phyloP scores from a whole-genome alignment of 1,140 invertebrate species.

The Diorhabda carinulata region DNA sequence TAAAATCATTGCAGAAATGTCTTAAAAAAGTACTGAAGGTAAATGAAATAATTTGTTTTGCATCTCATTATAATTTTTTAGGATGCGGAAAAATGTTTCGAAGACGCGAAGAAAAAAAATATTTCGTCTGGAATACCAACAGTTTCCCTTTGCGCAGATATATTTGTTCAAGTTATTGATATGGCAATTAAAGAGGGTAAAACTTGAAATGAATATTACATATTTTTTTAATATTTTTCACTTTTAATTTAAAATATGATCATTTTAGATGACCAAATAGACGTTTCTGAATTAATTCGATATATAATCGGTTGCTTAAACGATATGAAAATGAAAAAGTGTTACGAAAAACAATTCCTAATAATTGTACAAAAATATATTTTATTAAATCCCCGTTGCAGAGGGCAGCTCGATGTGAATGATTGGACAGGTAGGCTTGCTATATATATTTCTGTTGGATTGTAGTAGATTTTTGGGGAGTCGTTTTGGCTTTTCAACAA shows the following conservation, averaged over 20 bases:
- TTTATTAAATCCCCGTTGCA: slow-evolving; percentile 29
- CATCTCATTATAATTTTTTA: slow-evolving; percentile 11
- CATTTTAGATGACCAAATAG: slow-evolving; percentile 18
- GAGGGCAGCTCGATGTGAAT: slow-evolving; percentile 21
- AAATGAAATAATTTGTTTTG: background rate
- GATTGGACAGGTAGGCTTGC: slow-evolving; percentile 31
- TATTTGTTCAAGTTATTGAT: slow-evolving; percentile 25
- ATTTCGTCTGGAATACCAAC: slow-evolving; percentile 11
- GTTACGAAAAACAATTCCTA: slow-evolving; percentile 25
- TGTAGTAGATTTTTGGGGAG: too few species aligned
- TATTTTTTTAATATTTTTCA: slow-evolving; percentile 1
- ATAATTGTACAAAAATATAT: slow-evolving; percentile 30
- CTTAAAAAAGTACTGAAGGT: slow-evolving; percentile 28
- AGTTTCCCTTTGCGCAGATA: slow-evolving; percentile 10
- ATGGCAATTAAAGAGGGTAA: slow-evolving; percentile 23
- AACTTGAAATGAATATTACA: background rate
- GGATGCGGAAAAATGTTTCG: slow-evolving; percentile 29
- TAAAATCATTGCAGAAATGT: slow-evolving; percentile 26
- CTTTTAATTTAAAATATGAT: slow-evolving; percentile 8
- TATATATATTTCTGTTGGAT: too few species aligned
- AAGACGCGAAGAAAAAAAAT: slow-evolving; percentile 28
- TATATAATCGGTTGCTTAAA: slow-evolving; percentile 31
- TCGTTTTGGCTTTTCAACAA: too few species aligned
- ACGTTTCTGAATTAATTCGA: slow-evolving; percentile 26
- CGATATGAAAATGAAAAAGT: slow-evolving; percentile 28